A percentile compares a stretch with the other conserved stretches of the same genome.
Conservation (phyloP, 2,888 invertebrate genomes). For the Taenaris catops region DNA sequence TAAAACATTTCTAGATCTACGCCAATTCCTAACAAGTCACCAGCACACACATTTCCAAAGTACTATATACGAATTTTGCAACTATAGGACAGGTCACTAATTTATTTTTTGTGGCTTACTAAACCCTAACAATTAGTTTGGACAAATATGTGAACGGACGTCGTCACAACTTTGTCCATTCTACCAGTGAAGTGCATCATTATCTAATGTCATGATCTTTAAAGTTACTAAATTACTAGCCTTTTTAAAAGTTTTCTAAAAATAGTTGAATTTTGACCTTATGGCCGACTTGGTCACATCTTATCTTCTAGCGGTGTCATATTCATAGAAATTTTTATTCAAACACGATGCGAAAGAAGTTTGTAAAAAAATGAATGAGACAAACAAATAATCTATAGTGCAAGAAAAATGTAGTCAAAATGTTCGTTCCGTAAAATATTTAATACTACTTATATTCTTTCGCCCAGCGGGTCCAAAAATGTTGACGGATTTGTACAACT, state of each 20-base stretch:
- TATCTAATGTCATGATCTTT: constrained; percentile 50
- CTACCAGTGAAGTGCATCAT: constrained; percentile 61
- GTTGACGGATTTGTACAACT: no score
- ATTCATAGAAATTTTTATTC: constrained; percentile 35
- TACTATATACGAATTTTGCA: constrained; percentile 62
- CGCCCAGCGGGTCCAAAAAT: no score
- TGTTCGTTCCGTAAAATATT: constrained; percentile 75
- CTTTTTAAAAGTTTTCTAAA: constrained; percentile 19
- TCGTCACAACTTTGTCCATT: constrained; percentile 48
- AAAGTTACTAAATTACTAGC: constrained; percentile 31
- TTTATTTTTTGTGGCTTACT: constrained; percentile 55
- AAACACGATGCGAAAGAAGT: constrained; percentile 73
- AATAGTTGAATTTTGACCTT: constrained; percentile 34
- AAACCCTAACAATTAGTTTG: constrained; percentile 56
- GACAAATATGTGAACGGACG: constrained; percentile 45
- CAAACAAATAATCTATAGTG: constrained; percentile 58
- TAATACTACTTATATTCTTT: no score
- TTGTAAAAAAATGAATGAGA: constrained; percentile 58
- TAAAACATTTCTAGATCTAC: constrained; percentile 50
- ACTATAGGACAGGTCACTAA: constrained; percentile 76
- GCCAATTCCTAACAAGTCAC: constrained; percentile 42
- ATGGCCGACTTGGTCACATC: constrained; percentile 36
- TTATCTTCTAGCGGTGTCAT: constrained; percentile 27
- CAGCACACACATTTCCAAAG: constrained; percentile 51
- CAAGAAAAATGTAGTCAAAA: constrained; percentile 73